These are phyloP conservation scores for Trematomus loennbergii DNA, from an alignment of 2,113 vertebrate genomes.

Conservation along the genomic window DNA sequence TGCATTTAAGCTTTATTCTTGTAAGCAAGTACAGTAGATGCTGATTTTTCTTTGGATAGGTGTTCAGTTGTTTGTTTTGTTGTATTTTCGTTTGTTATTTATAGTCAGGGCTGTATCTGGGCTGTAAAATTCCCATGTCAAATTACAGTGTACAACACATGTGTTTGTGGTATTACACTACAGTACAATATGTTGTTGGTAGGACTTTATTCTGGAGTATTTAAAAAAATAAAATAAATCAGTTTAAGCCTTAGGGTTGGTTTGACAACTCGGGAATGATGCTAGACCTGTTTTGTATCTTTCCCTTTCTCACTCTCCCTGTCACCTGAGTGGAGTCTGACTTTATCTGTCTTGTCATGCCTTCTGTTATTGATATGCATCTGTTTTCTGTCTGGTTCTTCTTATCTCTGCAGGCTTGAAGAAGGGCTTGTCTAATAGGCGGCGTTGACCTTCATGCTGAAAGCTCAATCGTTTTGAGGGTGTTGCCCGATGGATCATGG, in stretches of 20 bases:
- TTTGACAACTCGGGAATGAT: constrained; percentile 59
- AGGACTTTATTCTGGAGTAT: neutral
- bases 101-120: neutral
- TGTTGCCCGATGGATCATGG: constrained; percentile 74
- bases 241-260: constrained; percentile 22
- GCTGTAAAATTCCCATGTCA: neutral
- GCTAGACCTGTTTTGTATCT: constrained; percentile 62
- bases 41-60: neutral
- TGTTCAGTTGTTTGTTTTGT: neutral
- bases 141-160: neutral
- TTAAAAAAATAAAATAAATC: neutral
- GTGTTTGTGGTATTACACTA: neutral
- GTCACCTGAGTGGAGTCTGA: neutral
- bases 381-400: constrained; percentile 6
- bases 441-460: constrained; percentile 26
- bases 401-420: constrained; percentile 44
- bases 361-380: neutral
- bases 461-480: constrained; percentile 42
- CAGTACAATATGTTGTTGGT: constrained; percentile 10
- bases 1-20: neutral
- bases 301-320: constrained; percentile 6
- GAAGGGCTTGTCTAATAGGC: constrained; percentile 20
- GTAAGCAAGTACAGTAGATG: neutral
- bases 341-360: constrained; percentile 9
- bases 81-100: neutral